A percentile compares a stretch with the other conserved stretches of the same genome.
Conservation (phyloP, 2,113 vertebrate genomes). For the Panthera tigris region DNA sequence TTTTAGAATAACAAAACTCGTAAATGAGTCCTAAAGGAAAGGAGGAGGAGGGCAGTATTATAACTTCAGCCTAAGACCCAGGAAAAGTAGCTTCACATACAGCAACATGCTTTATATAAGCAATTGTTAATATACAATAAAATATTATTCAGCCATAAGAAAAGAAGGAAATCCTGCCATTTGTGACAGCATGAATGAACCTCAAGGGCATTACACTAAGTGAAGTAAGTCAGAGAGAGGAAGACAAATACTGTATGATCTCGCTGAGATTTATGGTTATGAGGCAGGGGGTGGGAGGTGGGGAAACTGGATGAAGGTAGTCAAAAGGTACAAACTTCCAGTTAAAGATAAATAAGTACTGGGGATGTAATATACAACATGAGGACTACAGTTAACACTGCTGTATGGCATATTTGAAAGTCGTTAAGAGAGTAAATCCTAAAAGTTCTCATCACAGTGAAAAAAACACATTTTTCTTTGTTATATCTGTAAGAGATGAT, state of each 20-base stretch:
- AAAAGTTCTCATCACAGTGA: not conserved
- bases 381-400: not conserved
- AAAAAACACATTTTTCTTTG: not conserved
- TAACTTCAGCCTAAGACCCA: not conserved
- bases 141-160: not conserved
- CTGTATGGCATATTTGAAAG: not conserved
- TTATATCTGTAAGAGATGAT: not conserved
- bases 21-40: not conserved
- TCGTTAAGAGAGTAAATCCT: not conserved
- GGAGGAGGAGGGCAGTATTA: not conserved
- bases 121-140: not conserved
- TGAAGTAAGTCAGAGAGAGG: not conserved
- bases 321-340: not conserved
- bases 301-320: not conserved
- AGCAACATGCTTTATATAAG: not conserved
- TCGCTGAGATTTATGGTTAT: not conserved
- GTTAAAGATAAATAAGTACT: not conserved
- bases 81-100: slow-evolving; percentile 1
- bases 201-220: not conserved
- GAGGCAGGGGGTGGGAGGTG: not conserved
- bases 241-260: not conserved
- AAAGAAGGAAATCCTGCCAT: not conserved
- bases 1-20: not conserved
- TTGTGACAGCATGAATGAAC: not conserved
- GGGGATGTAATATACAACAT: not conserved